Evolutionary conservation across 1,140 invertebrate genomes (phyloP), one percentile per base, ranked within the genome.

Genomic region (Steinernema khuongi): DNA sequence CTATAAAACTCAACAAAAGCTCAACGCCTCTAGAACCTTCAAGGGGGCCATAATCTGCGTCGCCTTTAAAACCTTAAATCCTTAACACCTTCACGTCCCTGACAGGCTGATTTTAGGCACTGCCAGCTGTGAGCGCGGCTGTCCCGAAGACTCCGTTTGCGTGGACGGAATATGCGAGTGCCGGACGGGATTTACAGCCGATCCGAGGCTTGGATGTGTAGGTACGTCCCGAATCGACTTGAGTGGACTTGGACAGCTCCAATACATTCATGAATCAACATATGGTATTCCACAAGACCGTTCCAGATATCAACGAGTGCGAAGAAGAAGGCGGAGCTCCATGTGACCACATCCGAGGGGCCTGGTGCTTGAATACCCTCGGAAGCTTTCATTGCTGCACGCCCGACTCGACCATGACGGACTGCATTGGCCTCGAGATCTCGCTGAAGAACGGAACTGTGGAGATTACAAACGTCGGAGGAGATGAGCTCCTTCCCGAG

Each of bases 291-390:
- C 19, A n/a, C 11, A 29, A 31, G 18, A 28, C 28, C 30, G 67
- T 77, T 80, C 69, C 31, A 80, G 80, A 81, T 72, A 67, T 81
- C 26, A 78, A 81, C 66, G 80, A 81, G 67, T 81, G 80, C 68
- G 67, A 72, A 28, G 69, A 43, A 11, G 31, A 69, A 29, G n/a
- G 31, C 41, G 68, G 74, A 14, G 73, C 72, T n/a, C 31, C 70
- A 29, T 30, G 70, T 2, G 67, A 44, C 7, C 70, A 72, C 26
- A 73, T 28, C 19, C 70, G 72, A 36, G 74, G 73, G 14, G 29
- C 31, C 28, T 82, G 80, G 80, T 81, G 80, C 68, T 74, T 82
- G 18, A 81, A 81, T 36, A 60, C 72, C 11, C 66, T 72, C 31
- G 80, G 80, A n/a, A 72, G 80, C 33, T 81, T 75, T 71, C 70